Conservation (phyloP, 1,140 invertebrate genomes). For the Megathymus violae region DNA sequence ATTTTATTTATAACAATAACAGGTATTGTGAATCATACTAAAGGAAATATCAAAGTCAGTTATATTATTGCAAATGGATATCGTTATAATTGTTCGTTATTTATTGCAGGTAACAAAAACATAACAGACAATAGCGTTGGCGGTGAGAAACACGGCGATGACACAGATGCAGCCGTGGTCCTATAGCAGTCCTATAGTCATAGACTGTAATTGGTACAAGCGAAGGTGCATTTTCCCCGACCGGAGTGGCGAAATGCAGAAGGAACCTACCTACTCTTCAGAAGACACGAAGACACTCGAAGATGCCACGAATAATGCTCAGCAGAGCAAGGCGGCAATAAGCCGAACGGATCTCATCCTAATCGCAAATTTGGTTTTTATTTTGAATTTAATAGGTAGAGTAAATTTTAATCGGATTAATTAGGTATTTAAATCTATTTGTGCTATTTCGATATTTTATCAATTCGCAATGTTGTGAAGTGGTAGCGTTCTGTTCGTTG, state of each 20-base stretch:
- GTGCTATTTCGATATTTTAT: constrained; percentile 27
- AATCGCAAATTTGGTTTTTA: constrained; percentile 26
- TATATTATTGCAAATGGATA: background rate
- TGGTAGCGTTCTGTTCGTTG: constrained; percentile 12
- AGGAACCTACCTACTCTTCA: constrained; percentile 29
- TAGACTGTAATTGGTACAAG: constrained; percentile 42
- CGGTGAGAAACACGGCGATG: constrained; percentile 52
- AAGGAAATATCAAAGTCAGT: constrained; percentile 1
- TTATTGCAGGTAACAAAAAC: constrained; percentile 67
- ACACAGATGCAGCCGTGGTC: constrained; percentile 55
- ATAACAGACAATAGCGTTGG: constrained; percentile 75
- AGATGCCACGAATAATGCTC: background rate
- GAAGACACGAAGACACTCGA: background rate
- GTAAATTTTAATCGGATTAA: constrained; percentile 28
- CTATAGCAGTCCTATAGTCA: constrained; percentile 73
- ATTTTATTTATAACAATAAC: constrained; percentile 12
- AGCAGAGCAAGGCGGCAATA: constrained; percentile 7
- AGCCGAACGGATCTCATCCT: constrained; percentile 28
- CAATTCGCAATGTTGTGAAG: constrained; percentile 10
- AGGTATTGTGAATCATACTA: constrained; percentile 7
- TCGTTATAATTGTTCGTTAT: constrained; percentile 35
- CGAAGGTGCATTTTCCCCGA: constrained; percentile 20
- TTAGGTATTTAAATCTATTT: constrained; percentile 25
- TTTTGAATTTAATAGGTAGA: constrained; percentile 31
- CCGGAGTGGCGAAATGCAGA: background rate